Evolutionary conservation across 2,888 invertebrate genomes (phyloP).

Genomic region (Drosophila tripunctata): DNA sequence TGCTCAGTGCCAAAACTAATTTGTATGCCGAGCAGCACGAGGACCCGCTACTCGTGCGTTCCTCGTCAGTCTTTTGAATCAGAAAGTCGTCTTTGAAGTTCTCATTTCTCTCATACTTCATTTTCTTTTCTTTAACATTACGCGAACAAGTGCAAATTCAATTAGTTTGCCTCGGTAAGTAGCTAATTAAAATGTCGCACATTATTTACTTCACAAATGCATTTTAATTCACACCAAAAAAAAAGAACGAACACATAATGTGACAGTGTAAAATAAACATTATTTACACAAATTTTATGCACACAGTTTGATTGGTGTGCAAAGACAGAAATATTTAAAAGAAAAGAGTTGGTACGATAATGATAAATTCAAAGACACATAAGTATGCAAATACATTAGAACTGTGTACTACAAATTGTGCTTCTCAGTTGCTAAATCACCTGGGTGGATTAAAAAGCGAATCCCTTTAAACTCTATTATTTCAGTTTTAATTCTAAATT

Average conservation of each 20-base stretch:
- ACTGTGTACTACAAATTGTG: too few relatives aligned
- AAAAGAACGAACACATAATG: slow-evolving; percentile 27
- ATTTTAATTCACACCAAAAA: slow-evolving; percentile 61
- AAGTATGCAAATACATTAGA: too few relatives aligned
- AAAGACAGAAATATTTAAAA: too few relatives aligned
- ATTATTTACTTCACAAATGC: slow-evolving; percentile 63
- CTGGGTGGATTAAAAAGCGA: too few relatives aligned
- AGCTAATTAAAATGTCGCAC: slow-evolving; percentile 71
- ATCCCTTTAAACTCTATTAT: too few relatives aligned
- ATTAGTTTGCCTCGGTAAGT: slow-evolving; percentile 46
- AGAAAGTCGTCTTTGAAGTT: slow-evolving; percentile 69
- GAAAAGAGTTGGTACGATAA: too few relatives aligned
- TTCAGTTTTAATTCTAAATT: too few relatives aligned
- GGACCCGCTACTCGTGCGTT: slow-evolving; percentile 63
- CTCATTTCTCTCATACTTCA: background rate
- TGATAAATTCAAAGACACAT: too few relatives aligned
- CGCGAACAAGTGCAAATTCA: slow-evolving; percentile 53
- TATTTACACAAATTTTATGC: background rate
- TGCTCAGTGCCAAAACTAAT: slow-evolving; percentile 58
- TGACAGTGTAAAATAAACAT: slow-evolving; percentile 43
- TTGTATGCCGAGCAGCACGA: slow-evolving; percentile 70
- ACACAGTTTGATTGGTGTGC: background rate
- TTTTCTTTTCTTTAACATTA: slow-evolving; percentile 6
- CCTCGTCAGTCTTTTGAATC: slow-evolving; percentile 36
- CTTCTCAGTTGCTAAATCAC: too few relatives aligned